Evolutionary conservation across 2,113 vertebrate genomes (phyloP).

Genomic region (Alligator mississippiensis): DNA sequence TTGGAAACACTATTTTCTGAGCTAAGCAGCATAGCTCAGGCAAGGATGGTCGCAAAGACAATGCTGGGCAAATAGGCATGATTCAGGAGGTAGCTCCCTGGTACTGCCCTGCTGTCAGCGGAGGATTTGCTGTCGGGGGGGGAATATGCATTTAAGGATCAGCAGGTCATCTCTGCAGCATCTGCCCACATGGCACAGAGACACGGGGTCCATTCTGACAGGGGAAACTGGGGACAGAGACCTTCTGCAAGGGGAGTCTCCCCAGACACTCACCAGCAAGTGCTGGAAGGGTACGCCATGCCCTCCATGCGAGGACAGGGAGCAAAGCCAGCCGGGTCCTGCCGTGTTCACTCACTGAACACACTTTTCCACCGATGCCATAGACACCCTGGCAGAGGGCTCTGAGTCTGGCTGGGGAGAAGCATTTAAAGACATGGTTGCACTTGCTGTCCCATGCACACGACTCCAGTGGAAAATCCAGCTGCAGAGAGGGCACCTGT

Average conservation of each 20-base stretch:
- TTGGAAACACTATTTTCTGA: slow-evolving; percentile 28
- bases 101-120: fast-evolving
- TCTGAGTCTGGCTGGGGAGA: too few relatives aligned
- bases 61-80: not conserved
- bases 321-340: not conserved
- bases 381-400: too few relatives aligned
- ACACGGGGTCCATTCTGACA: not conserved
- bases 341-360: too few relatives aligned
- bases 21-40: not conserved
- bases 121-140: not conserved
- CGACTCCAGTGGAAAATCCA: too few relatives aligned
- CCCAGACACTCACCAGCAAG: not conserved
- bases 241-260: not conserved
- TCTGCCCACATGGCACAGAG: not conserved
- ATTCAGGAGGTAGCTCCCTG: not conserved
- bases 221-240: not conserved
- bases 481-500: too few relatives aligned
- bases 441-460: too few relatives aligned
- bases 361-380: not conserved
- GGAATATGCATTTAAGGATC: not conserved
- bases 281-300: not conserved
- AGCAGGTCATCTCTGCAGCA: not conserved
- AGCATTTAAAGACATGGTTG: too few relatives aligned
- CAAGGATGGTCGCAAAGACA: not conserved
- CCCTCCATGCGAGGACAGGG: not conserved